phyloP scores from a whole-genome alignment of 1,140 invertebrate genomes.

The Brachionus koreanus region DNA sequence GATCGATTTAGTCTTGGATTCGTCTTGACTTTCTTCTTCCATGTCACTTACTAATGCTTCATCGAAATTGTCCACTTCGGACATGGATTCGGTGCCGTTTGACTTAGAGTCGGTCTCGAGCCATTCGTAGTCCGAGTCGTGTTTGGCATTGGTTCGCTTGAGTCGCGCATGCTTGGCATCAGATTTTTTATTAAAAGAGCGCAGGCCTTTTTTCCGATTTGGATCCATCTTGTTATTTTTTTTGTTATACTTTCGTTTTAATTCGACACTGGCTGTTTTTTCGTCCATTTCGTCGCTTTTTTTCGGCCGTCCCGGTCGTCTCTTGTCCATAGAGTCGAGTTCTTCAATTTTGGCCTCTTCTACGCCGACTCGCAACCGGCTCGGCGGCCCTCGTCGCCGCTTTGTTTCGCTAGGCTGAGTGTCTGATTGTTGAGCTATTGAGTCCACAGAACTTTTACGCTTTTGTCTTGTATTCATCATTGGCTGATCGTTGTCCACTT shows the following conservation, averaged over 20 bases:
- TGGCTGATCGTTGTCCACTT: background rate
- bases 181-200: background rate
- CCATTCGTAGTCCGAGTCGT: background rate
- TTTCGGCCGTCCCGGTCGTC: background rate
- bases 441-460: conserved; percentile 11
- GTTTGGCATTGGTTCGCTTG: background rate
- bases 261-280: background rate
- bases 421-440: background rate
- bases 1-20: conserved; percentile 1
- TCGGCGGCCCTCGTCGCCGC: background rate
- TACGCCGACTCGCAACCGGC: background rate
- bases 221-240: background rate
- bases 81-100: background rate
- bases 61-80: conserved; percentile 1
- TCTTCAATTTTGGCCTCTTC: background rate
- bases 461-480: conserved; percentile 21
- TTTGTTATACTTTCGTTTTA: background rate
- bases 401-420: background rate
- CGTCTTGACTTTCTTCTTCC: conserved; percentile 27
- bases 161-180: background rate
- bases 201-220: background rate
- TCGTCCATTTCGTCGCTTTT: background rate
- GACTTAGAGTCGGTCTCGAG: background rate
- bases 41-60: conserved; percentile 14
- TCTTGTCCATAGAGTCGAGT: background rate